Evolutionary conservation across 2,797 vertebrate genomes (phyloP).

Genomic region (Astyanax mexicanus): DNA sequence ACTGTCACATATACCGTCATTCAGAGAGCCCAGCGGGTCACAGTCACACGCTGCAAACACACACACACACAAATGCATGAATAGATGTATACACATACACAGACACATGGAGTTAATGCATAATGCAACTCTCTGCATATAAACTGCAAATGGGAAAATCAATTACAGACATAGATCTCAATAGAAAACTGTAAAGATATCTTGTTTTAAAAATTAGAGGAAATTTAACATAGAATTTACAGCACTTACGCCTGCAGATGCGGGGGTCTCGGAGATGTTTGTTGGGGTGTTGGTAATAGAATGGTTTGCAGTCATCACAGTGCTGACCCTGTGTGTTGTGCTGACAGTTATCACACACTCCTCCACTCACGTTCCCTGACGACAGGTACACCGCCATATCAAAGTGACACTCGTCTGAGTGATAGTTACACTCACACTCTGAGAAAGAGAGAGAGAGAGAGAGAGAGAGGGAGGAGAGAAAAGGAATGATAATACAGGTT

Average conservation of each 20-base stretch:
- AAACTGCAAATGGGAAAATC: too few species aligned
- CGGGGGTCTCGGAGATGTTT: constrained; percentile 87
- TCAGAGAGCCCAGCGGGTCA: constrained; percentile 88
- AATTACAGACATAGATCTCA: too few species aligned
- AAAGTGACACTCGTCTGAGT: constrained; percentile 90
- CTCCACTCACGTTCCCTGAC: constrained; percentile 88
- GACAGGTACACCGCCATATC: constrained; percentile 89
- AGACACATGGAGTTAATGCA: too few species aligned
- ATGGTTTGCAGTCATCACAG: constrained; percentile 92
- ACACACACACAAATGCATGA: not conserved
- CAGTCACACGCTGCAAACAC: constrained; percentile 87
- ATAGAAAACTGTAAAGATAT: too few species aligned
- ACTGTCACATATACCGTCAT: constrained; percentile 89
- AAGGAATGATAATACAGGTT: too few species aligned
- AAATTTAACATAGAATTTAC: too few species aligned
- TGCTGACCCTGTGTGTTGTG: constrained; percentile 92
- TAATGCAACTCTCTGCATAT: too few species aligned
- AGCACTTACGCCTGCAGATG: constrained; percentile 92
- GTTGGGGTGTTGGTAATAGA: constrained; percentile 92
- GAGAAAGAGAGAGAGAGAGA: constrained; percentile 23
- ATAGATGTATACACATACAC: not conserved
- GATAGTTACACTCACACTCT: constrained; percentile 94
- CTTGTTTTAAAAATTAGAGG: too few species aligned
- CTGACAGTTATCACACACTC: constrained; percentile 91
- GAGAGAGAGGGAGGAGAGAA: not conserved